Evolutionary conservation across 1,140 invertebrate genomes (phyloP).

Genomic region (Diploscapter pachys): DNA sequence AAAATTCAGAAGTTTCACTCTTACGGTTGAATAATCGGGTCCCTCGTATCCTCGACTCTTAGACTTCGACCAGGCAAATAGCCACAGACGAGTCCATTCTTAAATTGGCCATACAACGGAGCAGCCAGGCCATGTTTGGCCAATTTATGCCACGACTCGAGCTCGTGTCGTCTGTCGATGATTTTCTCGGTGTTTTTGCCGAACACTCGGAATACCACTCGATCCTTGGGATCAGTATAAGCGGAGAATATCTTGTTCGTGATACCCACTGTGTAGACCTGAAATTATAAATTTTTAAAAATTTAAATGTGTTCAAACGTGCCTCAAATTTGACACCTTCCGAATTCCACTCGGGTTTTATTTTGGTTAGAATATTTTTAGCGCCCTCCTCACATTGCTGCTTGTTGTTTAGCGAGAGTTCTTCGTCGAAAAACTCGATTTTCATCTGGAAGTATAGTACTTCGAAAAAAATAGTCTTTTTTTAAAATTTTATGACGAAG

Average conservation of each 20-base stretch:
- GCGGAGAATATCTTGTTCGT: conserved; percentile 85
- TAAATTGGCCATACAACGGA: conserved; percentile 81
- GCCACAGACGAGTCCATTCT: conserved; percentile 89
- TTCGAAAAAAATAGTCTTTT: too few species aligned
- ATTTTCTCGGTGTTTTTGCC: conserved; percentile 87
- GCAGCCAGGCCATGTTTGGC: conserved; percentile 76
- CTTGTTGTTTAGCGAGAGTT: too few species aligned
- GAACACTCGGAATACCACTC: conserved; percentile 81
- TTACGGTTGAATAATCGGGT: conserved; percentile 66
- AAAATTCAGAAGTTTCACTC: conserved; percentile 20
- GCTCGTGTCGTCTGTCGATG: conserved; percentile 69
- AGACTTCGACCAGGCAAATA: conserved; percentile 80
- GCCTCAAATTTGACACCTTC: conserved; percentile 29
- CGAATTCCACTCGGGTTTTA: conserved; percentile 34
- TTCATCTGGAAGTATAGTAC: too few species aligned
- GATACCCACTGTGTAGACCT: conserved; percentile 90
- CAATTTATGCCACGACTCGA: conserved; percentile 66
- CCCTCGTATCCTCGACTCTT: conserved; percentile 69
- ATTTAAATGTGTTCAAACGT: not conserved
- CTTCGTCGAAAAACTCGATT: too few species aligned
- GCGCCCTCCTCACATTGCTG: conserved; percentile 14
- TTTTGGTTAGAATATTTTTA: conserved; percentile 8
- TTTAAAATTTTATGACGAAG: too few species aligned
- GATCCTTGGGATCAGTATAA: conserved; percentile 60
- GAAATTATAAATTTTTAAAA: conserved; percentile 33